phyloP scores from a whole-genome alignment of 2,113 vertebrate genomes.

The Epinephelus fuscoguttatus region DNA sequence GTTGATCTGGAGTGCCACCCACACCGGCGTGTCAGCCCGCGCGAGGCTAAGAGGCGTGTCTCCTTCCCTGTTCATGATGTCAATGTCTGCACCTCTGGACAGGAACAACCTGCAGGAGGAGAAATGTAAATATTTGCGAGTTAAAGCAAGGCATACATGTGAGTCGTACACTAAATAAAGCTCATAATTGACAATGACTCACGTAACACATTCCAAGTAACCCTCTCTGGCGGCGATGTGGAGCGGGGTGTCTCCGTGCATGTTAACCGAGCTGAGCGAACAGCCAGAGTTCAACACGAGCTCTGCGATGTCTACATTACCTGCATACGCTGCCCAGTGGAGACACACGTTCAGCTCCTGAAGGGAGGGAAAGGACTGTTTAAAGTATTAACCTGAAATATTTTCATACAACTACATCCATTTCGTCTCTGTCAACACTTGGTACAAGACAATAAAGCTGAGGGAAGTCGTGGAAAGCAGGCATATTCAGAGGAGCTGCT shows the following conservation, averaged over 20 bases:
- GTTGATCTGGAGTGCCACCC: slow-evolving; percentile 94
- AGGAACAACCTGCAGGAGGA: slow-evolving; percentile 87
- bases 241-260: slow-evolving; percentile 92
- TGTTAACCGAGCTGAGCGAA: slow-evolving; percentile 89
- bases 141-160: not conserved
- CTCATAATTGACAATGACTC: slow-evolving; percentile 61
- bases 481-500: not conserved
- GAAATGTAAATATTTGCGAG: not conserved
- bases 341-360: slow-evolving; percentile 93
- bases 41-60: slow-evolving; percentile 91
- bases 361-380: slow-evolving; percentile 16
- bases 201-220: slow-evolving; percentile 92
- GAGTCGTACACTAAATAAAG: not conserved
- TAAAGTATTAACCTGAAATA: slow-evolving; percentile 52
- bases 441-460: not conserved
- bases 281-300: slow-evolving; percentile 92
- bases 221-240: slow-evolving; percentile 93
- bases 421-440: not conserved
- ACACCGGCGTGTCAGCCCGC: slow-evolving; percentile 88
- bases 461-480: not conserved
- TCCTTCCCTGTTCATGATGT: slow-evolving; percentile 91
- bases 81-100: slow-evolving; percentile 91
- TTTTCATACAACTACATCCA: slow-evolving; percentile 19
- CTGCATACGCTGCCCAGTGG: slow-evolving; percentile 95
- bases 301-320: slow-evolving; percentile 91